phyloP scores from a whole-genome alignment of 2,797 vertebrate genomes.

The Catharus ustulatus region DNA sequence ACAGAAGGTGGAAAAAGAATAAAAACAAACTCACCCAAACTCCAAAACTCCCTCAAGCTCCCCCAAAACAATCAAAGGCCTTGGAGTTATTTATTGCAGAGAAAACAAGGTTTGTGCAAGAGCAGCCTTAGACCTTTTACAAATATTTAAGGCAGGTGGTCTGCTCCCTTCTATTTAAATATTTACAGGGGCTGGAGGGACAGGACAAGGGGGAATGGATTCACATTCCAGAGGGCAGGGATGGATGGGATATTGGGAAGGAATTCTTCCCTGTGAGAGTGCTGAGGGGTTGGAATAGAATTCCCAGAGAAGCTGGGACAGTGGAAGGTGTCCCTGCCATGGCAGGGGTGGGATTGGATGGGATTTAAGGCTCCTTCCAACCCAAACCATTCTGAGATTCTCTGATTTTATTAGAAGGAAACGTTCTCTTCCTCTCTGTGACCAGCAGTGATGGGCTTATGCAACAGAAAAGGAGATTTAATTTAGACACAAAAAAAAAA shows the following conservation, averaged over 20 bases:
- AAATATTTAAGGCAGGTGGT: neutral
- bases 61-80: neutral
- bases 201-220: neutral
- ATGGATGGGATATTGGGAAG: neutral
- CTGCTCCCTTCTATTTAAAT: neutral
- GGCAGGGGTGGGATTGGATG: rapidly evolving
- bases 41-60: neutral
- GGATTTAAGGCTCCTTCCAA: neutral
- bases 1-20: neutral
- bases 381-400: neutral
- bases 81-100: neutral
- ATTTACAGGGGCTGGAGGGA: neutral
- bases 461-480: neutral
- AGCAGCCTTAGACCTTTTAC: neutral
- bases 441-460: neutral
- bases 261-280: neutral
- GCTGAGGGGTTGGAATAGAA: neutral
- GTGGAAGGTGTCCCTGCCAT: neutral
- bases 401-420: neutral
- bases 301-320: neutral
- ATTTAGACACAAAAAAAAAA: neutral
- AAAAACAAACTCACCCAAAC: neutral
- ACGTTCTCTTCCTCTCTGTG: neutral
- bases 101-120: neutral
- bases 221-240: neutral